Conservation (phyloP, 2,888 invertebrate species). For the Erebia epiphron region DNA sequence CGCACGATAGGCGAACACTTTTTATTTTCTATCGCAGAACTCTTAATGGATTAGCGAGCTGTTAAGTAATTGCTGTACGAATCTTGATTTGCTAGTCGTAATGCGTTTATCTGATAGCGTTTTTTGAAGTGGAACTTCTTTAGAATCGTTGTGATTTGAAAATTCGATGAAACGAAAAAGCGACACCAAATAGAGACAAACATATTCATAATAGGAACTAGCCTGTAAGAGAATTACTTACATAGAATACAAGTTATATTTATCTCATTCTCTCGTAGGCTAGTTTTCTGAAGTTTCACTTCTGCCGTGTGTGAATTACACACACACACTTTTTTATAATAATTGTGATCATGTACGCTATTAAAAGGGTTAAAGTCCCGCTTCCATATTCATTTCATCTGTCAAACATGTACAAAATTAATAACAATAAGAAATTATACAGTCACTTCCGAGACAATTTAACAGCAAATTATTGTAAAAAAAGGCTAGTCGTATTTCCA, state of each 20-base stretch:
- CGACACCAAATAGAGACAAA: no score
- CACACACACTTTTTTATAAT: no score
- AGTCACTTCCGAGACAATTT: background rate
- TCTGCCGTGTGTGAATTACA: no score
- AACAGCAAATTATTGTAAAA: background rate
- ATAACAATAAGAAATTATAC: background rate
- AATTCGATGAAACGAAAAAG: no score
- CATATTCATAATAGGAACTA: no score
- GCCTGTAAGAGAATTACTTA: no score
- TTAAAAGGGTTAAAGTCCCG: background rate
- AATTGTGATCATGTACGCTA: background rate
- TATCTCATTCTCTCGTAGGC: no score
- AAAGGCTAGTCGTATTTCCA: background rate
- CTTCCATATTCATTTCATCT: background rate
- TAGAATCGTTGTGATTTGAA: no score
- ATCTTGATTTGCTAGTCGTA: constrained; percentile 29
- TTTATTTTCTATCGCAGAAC: constrained; percentile 57
- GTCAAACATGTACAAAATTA: background rate
- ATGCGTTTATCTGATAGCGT: constrained; percentile 11
- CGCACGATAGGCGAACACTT: constrained; percentile 68
- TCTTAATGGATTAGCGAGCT: constrained; percentile 51
- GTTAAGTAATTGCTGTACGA: constrained; percentile 44
- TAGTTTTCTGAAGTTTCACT: no score
- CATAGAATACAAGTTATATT: no score
- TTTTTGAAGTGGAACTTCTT: background rate